A percentile compares a stretch with the other conserved stretches of the same genome.
Conservation (phyloP, 2,888 invertebrate genomes). For the Eutolmus rufibarbis region DNA sequence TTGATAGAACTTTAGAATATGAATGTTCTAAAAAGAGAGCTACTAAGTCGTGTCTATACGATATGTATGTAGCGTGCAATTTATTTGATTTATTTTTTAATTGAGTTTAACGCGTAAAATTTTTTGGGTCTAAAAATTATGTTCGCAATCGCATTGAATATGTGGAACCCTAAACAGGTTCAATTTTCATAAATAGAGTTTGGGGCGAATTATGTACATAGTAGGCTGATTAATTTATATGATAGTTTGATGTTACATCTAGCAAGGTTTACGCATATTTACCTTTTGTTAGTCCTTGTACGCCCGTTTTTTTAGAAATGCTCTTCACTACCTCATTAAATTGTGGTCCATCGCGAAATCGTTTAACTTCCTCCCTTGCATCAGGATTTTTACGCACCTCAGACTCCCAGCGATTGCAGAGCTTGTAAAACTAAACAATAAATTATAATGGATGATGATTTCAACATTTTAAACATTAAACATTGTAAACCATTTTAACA, state of each 20-base stretch:
- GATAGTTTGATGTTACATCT: neutral
- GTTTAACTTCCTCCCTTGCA: slow-evolving; percentile 67
- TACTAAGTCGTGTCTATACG: too few relatives aligned
- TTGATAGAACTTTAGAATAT: too few relatives aligned
- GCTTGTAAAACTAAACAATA: slow-evolving; percentile 76
- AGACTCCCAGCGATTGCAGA: slow-evolving; percentile 74
- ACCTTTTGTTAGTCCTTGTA: slow-evolving; percentile 66
- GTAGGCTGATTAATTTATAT: too few relatives aligned
- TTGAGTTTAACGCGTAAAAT: too few relatives aligned
- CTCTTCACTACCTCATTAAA: slow-evolving; percentile 65
- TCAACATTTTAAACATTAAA: neutral
- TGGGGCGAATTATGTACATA: too few relatives aligned
- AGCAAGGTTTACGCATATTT: neutral
- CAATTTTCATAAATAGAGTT: too few relatives aligned
- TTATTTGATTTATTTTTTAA: too few relatives aligned
- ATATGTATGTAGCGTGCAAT: too few relatives aligned
- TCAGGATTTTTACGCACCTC: slow-evolving; percentile 74
- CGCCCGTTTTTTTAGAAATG: slow-evolving; percentile 67
- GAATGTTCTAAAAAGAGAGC: too few relatives aligned
- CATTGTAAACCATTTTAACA: neutral
- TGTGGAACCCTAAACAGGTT: too few relatives aligned
- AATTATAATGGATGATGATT: slow-evolving; percentile 48
- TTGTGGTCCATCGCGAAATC: slow-evolving; percentile 66
- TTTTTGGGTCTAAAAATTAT: too few relatives aligned
- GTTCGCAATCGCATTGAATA: too few relatives aligned